Percentiles rank a stretch among this genome's conserved stretches.
Evolutionary conservation across 2,888 invertebrate species (phyloP).

Genomic region (Drosophila cognata): DNA sequence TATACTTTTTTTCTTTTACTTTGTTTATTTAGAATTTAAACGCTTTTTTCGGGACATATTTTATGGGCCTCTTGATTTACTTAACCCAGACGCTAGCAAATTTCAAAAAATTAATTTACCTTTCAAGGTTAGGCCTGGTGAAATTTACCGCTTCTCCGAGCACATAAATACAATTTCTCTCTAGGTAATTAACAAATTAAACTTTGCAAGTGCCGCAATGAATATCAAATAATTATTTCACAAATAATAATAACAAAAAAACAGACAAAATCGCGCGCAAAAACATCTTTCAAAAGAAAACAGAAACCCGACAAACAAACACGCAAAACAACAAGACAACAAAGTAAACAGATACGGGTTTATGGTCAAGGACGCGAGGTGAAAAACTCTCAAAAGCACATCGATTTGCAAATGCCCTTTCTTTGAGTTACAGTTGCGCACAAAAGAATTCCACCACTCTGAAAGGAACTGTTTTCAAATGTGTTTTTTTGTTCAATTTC

Average conservation of each 20-base stretch:
- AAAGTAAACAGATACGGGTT: constrained; percentile 43
- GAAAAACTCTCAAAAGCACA: constrained; percentile 18
- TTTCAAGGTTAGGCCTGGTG: constrained; percentile 26
- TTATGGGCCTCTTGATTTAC: constrained; percentile 59
- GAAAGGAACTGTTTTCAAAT: not conserved
- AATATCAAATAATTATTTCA: constrained; percentile 71
- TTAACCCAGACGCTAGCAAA: constrained; percentile 34
- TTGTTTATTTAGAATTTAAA: constrained; percentile 67
- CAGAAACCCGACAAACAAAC: constrained; percentile 31
- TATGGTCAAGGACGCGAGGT: constrained; percentile 69
- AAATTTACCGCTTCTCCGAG: constrained; percentile 10
- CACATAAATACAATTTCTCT: constrained; percentile 59
- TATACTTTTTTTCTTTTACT: not conserved
- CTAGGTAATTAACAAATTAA: constrained; percentile 72
- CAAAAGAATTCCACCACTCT: not conserved
- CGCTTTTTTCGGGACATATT: constrained; percentile 50
- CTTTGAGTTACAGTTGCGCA: not conserved
- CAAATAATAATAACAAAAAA: constrained; percentile 42
- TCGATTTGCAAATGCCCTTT: constrained; percentile 14
- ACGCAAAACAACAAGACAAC: constrained; percentile 11
- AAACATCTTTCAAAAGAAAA: constrained; percentile 65
- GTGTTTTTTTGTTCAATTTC: not conserved
- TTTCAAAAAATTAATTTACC: constrained; percentile 10
- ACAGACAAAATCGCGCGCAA: constrained; percentile 18
- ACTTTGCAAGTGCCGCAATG: constrained; percentile 52